Conservation (phyloP, 1,140 invertebrate species). For the Colletes latitarsis region DNA sequence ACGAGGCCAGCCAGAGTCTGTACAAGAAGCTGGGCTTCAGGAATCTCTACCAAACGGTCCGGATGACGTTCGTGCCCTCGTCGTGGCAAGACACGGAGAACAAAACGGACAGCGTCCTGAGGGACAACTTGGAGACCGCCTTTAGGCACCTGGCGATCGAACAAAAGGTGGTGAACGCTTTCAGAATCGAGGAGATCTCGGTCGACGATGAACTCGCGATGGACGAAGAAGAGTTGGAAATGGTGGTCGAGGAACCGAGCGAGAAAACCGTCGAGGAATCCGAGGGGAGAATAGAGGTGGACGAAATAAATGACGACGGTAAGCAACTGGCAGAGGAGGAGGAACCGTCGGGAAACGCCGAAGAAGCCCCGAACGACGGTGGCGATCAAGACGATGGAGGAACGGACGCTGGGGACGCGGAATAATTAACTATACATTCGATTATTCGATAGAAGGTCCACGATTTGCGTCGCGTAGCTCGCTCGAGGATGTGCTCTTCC, state of each 20-base stretch:
- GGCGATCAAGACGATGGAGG: constrained; percentile 40
- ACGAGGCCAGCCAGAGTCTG: constrained; percentile 89
- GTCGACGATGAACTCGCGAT: constrained; percentile 49
- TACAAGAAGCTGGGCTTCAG: constrained; percentile 91
- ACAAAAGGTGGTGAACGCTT: constrained; percentile 69
- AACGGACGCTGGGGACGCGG: constrained; percentile 31
- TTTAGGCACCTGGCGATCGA: constrained; percentile 72
- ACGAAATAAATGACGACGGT: neutral
- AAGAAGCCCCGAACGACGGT: constrained; percentile 31
- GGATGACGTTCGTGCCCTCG: constrained; percentile 87
- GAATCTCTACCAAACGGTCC: constrained; percentile 88
- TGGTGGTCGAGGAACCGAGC: constrained; percentile 40
- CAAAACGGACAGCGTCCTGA: constrained; percentile 56
- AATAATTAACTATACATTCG: constrained; percentile 50
- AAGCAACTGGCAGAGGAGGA: neutral
- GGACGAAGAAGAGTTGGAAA: constrained; percentile 30
- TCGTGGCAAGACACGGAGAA: constrained; percentile 67
- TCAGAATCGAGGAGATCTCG: constrained; percentile 61
- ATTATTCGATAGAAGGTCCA: constrained; percentile 58
- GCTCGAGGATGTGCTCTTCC: constrained; percentile 48
- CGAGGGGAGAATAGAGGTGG: constrained; percentile 56
- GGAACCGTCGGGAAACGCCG: constrained; percentile 15
- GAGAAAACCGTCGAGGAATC: constrained; percentile 41
- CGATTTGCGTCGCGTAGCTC: constrained; percentile 40
- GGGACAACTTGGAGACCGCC: constrained; percentile 75